phyloP scores from a whole-genome alignment of 2,113 vertebrate species.

The Micronycteris hirsuta region DNA sequence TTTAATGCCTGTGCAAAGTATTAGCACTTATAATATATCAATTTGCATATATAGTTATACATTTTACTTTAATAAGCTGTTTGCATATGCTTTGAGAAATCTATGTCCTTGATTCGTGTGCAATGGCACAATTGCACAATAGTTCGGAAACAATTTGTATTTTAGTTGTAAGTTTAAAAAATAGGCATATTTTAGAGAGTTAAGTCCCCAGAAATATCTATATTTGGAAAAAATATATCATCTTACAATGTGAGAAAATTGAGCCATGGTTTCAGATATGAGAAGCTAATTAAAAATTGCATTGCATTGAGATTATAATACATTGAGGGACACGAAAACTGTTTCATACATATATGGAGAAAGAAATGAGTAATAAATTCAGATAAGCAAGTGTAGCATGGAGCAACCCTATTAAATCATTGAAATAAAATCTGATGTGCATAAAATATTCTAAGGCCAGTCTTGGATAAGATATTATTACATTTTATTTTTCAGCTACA shows the following conservation, averaged over 20 bases:
- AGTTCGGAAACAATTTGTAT: neutral
- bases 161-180: neutral
- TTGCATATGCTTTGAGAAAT: constrained; percentile 3
- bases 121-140: neutral
- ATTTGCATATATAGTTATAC: neutral
- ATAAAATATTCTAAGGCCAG: constrained; percentile 2
- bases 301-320: constrained; percentile 18
- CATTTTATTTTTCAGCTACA: constrained; percentile 15
- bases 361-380: constrained; percentile 28
- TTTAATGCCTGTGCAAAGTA: neutral
- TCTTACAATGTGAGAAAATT: neutral
- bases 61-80: neutral
- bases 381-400: neutral
- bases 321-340: neutral
- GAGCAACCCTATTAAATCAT: neutral
- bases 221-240: neutral
- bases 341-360: neutral
- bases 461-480: neutral
- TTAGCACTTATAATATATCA: neutral
- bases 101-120: neutral
- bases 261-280: constrained; percentile 8
- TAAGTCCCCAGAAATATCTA: neutral
- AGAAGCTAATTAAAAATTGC: constrained; percentile 36
- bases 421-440: neutral
- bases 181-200: neutral